A percentile compares a stretch with the other conserved stretches of the same genome.
Conservation (phyloP, 2,888 invertebrate species). For the Philereme transversata region DNA sequence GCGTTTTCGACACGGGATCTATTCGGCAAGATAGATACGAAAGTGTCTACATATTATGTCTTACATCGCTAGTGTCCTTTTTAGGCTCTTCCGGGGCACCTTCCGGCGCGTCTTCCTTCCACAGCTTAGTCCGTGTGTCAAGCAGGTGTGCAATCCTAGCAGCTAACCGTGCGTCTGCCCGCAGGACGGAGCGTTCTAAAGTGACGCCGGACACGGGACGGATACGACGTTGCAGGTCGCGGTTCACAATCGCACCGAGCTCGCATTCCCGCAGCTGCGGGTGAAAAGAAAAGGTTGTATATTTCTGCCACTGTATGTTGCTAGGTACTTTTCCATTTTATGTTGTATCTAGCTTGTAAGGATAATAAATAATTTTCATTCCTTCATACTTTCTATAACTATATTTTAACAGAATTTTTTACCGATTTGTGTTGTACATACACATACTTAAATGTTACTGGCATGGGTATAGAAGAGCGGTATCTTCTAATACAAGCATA, state of each 20-base stretch:
- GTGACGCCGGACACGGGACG: slow-evolving; percentile 96
- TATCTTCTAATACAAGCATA: too few species aligned
- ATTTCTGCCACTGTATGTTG: too few species aligned
- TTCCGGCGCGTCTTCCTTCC: slow-evolving; percentile 71
- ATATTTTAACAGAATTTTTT: too few species aligned
- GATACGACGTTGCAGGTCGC: slow-evolving; percentile 97
- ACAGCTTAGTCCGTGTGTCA: slow-evolving; percentile 92
- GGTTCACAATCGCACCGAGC: slow-evolving; percentile 97
- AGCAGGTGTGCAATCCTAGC: slow-evolving; percentile 96
- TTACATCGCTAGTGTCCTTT: slow-evolving; percentile 42
- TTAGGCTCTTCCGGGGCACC: slow-evolving; percentile 48
- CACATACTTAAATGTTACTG: too few species aligned
- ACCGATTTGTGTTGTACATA: too few species aligned
- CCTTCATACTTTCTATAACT: too few species aligned
- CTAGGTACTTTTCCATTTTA: too few species aligned
- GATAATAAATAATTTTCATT: too few species aligned
- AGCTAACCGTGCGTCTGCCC: slow-evolving; percentile 96
- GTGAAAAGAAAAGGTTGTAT: neutral
- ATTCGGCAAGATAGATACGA: too few species aligned
- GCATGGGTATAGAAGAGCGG: too few species aligned
- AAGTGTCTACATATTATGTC: neutral
- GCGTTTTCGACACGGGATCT: too few species aligned
- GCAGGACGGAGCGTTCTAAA: slow-evolving; percentile 93
- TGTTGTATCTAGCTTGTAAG: too few species aligned
- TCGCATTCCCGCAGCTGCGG: slow-evolving; percentile 93